phyloP scores from a whole-genome alignment of 2,888 invertebrate genomes.

The Neocrepidodera transversa region DNA sequence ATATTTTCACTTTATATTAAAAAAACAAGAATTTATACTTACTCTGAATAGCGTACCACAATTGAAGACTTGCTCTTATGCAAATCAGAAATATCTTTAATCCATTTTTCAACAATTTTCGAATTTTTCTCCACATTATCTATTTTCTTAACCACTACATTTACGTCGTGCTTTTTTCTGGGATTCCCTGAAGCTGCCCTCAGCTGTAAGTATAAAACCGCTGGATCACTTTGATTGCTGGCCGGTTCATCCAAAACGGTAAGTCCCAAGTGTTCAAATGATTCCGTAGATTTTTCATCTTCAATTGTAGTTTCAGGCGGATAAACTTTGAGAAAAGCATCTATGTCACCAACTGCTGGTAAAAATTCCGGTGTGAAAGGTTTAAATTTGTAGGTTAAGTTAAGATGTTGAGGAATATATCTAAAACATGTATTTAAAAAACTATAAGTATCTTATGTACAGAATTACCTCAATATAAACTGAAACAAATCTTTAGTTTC shows the following conservation, averaged over 20 bases:
- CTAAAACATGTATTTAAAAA: constrained; percentile 60
- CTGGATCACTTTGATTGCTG: constrained; percentile 93
- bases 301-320: constrained; percentile 73
- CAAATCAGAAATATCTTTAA: constrained; percentile 90
- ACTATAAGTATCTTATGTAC: no score
- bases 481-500: constrained; percentile 94
- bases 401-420: constrained; percentile 91
- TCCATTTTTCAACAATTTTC: constrained; percentile 96
- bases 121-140: constrained; percentile 84
- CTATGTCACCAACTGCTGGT: constrained; percentile 98
- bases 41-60: constrained; percentile 81
- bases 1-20: no score
- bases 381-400: constrained; percentile 86
- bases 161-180: constrained; percentile 51
- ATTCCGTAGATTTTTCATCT: constrained; percentile 47
- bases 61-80: constrained; percentile 90
- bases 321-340: constrained; percentile 93
- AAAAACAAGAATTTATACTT: constrained; percentile 54
- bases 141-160: constrained; percentile 74
- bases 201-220: constrained; percentile 90
- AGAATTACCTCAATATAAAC: constrained; percentile 87
- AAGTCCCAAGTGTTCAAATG: constrained; percentile 66
- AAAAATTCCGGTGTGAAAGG: constrained; percentile 97
- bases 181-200: constrained; percentile 69
- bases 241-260: constrained; percentile 94